phyloP scores from a whole-genome alignment of 2,797 vertebrate species.

The Scyliorhinus canicula region DNA sequence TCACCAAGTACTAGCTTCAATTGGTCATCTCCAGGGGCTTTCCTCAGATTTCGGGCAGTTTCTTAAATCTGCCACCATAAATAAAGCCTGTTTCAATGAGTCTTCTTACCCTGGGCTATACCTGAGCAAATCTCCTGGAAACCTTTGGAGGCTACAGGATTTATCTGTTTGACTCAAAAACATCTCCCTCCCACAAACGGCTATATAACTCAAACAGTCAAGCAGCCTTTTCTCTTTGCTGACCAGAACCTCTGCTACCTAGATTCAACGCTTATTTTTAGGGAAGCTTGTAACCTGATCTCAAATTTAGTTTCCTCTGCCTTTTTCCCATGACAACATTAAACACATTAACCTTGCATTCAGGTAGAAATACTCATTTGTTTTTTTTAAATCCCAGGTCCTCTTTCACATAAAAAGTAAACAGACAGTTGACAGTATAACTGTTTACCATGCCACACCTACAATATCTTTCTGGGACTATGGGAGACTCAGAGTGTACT shows the following conservation, averaged over 20 bases:
- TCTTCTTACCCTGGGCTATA: neutral
- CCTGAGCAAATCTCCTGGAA: neutral
- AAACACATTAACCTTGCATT: too few relatives aligned
- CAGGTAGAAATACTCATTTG: too few relatives aligned
- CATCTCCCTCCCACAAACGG: neutral
- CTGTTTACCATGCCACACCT: too few relatives aligned
- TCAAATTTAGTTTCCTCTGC: too few relatives aligned
- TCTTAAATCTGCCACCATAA: neutral
- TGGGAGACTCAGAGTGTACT: too few relatives aligned
- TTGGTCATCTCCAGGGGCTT: neutral
- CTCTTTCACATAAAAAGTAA: too few relatives aligned
- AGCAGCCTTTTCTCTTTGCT: neutral
- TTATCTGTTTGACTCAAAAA: neutral
- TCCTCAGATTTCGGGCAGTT: neutral
- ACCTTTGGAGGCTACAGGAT: neutral
- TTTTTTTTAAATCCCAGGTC: too few relatives aligned
- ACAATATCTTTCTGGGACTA: too few relatives aligned
- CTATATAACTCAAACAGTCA: neutral
- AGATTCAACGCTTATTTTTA: neutral
- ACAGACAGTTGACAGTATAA: too few relatives aligned
- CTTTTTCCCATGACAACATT: too few relatives aligned
- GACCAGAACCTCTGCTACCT: neutral
- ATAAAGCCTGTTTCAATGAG: neutral
- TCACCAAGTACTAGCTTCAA: neutral
- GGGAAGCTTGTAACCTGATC: too few relatives aligned